These are phyloP conservation scores for Echinometra lucunter DNA, from an alignment of 53 echinoderm and acorn worm genomes.

Conservation along the genomic window DNA sequence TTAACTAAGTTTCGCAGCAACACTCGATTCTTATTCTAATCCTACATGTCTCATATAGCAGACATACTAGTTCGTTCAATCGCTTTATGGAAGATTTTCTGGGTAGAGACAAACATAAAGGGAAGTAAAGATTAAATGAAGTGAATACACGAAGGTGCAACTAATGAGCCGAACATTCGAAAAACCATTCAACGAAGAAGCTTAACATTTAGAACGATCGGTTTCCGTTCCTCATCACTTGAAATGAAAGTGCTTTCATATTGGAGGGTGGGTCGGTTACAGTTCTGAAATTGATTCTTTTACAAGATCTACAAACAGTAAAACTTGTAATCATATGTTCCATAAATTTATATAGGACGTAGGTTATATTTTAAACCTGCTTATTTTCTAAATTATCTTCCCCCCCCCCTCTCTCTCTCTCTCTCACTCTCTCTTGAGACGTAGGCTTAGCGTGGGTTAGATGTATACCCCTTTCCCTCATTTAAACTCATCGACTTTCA, in stretches of 20 bases:
- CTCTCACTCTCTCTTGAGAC: not conserved
- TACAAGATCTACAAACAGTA: too few relatives aligned
- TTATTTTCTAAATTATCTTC: not conserved
- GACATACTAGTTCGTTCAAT: not conserved
- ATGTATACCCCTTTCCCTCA: not conserved
- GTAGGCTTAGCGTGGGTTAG: not conserved
- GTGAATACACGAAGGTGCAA: not conserved
- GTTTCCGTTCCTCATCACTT: not conserved
- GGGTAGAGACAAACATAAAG: not conserved
- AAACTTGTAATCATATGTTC: too few relatives aligned
- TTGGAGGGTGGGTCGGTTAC: not conserved
- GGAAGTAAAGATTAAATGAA: not conserved
- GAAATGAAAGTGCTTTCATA: not conserved
- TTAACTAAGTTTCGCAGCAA: not conserved
- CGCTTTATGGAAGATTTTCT: slow-evolving; percentile 7
- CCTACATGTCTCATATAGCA: not conserved
- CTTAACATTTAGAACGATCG: not conserved
- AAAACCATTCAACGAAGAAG: not conserved
- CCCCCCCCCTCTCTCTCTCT: too few relatives aligned
- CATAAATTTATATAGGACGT: too few relatives aligned
- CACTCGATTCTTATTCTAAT: not conserved
- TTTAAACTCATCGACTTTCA: not conserved
- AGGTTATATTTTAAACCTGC: too few relatives aligned
- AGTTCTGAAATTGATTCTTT: not conserved
- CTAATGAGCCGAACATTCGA: not conserved